phyloP scores from a whole-genome alignment of 2,797 vertebrate genomes.

The Pseudochaenichthys georgianus region DNA sequence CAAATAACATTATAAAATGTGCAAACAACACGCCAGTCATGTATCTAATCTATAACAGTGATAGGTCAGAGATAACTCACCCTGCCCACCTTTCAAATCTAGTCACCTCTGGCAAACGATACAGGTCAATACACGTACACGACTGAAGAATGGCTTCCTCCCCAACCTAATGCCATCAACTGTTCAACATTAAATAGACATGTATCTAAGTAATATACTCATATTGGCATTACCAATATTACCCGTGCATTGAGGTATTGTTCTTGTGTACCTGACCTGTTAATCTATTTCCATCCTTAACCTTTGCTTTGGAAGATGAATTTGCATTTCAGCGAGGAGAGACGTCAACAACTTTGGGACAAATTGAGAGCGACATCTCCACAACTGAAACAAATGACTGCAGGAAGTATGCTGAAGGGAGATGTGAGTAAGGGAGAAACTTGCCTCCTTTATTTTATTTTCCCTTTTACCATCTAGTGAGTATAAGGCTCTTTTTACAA shows the following conservation, averaged over 20 bases:
- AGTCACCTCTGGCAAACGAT: too few species aligned
- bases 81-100: too few species aligned
- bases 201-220: not conserved
- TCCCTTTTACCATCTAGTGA: not conserved
- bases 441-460: not conserved
- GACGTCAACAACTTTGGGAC: constrained; percentile 16
- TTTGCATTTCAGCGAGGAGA: constrained; percentile 13
- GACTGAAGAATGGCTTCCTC: too few species aligned
- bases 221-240: not conserved
- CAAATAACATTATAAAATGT: too few species aligned
- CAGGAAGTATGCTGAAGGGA: constrained; percentile 18
- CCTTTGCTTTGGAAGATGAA: constrained; percentile 7
- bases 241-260: not conserved
- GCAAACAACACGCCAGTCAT: too few species aligned
- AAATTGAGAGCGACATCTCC: constrained; percentile 41
- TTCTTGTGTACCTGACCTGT: not conserved
- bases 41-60: too few species aligned
- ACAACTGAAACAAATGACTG: constrained; percentile 41
- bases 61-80: too few species aligned
- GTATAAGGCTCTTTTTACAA: not conserved
- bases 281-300: constrained; percentile 15
- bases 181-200: constrained; percentile 1
- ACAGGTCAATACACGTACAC: too few species aligned
- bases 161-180: too few species aligned
- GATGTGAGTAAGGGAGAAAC: not conserved